These are phyloP conservation scores for Agelastica alni DNA, from an alignment of 2,888 invertebrate genomes.

Conservation along the genomic window DNA sequence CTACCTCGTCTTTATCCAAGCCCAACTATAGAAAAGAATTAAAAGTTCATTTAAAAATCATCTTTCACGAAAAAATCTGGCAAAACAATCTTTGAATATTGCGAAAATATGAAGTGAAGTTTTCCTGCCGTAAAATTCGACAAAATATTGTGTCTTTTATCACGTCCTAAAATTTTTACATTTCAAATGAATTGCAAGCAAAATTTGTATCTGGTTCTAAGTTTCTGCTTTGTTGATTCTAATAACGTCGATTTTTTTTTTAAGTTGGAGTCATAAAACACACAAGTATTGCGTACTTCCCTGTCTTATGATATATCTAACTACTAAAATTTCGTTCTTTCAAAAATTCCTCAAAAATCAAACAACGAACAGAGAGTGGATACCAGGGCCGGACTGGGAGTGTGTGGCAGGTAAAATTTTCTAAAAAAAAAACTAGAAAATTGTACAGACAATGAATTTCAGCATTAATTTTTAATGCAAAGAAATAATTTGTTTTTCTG, in stretches of 20 bases:
- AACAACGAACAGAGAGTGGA: conserved; percentile 23
- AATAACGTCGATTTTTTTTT: not conserved
- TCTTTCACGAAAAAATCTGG: conserved; percentile 34
- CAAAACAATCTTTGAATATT: conserved; percentile 35
- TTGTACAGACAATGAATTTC: no score
- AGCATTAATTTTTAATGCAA: no score
- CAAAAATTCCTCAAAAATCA: conserved; percentile 30
- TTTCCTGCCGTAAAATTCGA: conserved; percentile 8
- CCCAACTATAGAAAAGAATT: conserved; percentile 70
- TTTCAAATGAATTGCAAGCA: no score
- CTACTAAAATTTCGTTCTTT: conserved; percentile 22
- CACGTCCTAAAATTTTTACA: no score
- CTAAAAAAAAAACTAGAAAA: not conserved
- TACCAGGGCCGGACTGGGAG: conserved; percentile 10
- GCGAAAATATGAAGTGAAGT: conserved; percentile 35
- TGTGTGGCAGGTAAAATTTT: no score
- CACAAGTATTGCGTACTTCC: conserved; percentile 25
- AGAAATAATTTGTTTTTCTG: no score
- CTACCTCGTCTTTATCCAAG: conserved; percentile 92
- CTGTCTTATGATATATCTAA: conserved; percentile 19
- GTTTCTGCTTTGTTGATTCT: no score
- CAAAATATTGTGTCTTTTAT: conserved; percentile 30
- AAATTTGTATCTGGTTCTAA: no score
- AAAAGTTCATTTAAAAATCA: conserved; percentile 37
- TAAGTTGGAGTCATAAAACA: conserved; percentile 18